These are phyloP conservation scores for Andrena cerasifolii DNA, from an alignment of 1,140 invertebrate genomes.

Conservation along the genomic window DNA sequence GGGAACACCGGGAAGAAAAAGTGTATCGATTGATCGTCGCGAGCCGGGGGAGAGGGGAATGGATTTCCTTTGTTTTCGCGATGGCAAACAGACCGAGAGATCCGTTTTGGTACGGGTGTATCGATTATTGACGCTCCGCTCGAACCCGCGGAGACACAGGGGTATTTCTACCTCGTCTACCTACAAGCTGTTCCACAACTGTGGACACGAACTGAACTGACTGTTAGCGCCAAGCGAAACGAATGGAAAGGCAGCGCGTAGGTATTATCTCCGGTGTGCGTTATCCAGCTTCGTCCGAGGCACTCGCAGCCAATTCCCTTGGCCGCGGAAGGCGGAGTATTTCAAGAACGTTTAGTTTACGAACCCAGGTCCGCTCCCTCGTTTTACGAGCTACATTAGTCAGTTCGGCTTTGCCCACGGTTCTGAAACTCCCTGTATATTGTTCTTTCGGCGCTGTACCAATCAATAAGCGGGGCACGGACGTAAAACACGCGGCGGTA, in stretches of 20 bases:
- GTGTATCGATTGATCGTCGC: slow-evolving; percentile 44
- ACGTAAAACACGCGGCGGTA: slow-evolving; percentile 50
- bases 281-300: no score
- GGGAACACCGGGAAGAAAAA: slow-evolving; percentile 30
- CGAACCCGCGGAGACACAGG: slow-evolving; percentile 21
- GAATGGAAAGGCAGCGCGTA: no score
- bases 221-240: no score
- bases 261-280: no score
- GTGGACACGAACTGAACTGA: no score
- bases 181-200: background rate
- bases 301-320: no score
- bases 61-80: slow-evolving; percentile 39
- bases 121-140: slow-evolving; percentile 47
- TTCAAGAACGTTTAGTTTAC: no score
- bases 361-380: no score
- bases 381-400: no score
- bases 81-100: slow-evolving; percentile 26
- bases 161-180: slow-evolving; percentile 34
- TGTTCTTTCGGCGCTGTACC: slow-evolving; percentile 56
- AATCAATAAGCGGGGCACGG: slow-evolving; percentile 55
- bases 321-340: no score
- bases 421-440: slow-evolving; percentile 30
- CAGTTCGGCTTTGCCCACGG: no score
- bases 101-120: slow-evolving; percentile 38
- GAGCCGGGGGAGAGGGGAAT: background rate